A percentile compares a stretch with the other conserved stretches of the same genome.
These are phyloP conservation scores for Drosophila algonquin DNA, from an alignment of 2,888 invertebrate genomes.

Conservation along the genomic window DNA sequence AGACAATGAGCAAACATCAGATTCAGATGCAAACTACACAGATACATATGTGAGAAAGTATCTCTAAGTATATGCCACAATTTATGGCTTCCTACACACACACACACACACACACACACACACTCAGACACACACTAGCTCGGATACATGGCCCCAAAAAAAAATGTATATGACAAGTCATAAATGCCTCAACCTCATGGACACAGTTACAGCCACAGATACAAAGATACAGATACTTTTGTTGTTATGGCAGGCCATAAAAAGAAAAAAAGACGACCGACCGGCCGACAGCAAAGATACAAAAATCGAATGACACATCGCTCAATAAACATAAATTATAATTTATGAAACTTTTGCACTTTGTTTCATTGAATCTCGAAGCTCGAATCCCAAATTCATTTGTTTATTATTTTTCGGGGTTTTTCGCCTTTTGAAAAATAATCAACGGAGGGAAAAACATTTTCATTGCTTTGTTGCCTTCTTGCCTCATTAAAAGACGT, in stretches of 20 bases:
- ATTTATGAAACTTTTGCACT: slow-evolving; percentile 71
- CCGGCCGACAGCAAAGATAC: slow-evolving; percentile 25
- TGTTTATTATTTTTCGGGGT: slow-evolving; percentile 36
- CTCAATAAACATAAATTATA: slow-evolving; percentile 78
- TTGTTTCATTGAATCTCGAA: slow-evolving; percentile 50
- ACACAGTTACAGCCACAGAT: slow-evolving; percentile 30
- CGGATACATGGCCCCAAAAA: slow-evolving; percentile 45
- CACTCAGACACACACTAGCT: slow-evolving; percentile 23
- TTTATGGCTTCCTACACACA: slow-evolving; percentile 71
- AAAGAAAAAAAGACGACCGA: neutral
- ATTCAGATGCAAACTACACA: slow-evolving; percentile 42
- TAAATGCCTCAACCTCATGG: slow-evolving; percentile 59
- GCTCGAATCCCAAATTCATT: slow-evolving; percentile 31
- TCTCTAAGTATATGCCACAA: slow-evolving; percentile 52
- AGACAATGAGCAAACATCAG: slow-evolving; percentile 62
- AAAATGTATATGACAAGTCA: slow-evolving; percentile 71
- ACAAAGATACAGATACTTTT: slow-evolving; percentile 43
- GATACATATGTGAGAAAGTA: slow-evolving; percentile 46
- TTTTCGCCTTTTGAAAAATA: slow-evolving; percentile 22
- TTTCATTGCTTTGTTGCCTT: slow-evolving; percentile 14
- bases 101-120: too few relatives aligned
- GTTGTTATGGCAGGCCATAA: slow-evolving; percentile 62
- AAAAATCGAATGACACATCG: slow-evolving; percentile 67
- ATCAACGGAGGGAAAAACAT: slow-evolving; percentile 12
- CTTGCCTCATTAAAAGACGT: slow-evolving; percentile 63